Conservation (phyloP, 2,113 vertebrate genomes). For the Naja naja region DNA sequence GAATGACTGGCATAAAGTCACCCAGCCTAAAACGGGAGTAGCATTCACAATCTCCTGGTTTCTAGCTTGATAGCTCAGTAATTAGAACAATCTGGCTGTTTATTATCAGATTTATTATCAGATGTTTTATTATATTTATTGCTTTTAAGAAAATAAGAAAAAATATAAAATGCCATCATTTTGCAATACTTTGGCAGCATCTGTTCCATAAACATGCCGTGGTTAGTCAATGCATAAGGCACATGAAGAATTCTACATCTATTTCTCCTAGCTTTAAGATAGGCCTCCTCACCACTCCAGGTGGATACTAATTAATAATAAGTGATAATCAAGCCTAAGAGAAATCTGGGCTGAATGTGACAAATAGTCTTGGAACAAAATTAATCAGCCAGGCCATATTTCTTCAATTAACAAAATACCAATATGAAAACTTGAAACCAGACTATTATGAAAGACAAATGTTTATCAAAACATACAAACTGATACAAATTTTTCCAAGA, state of each 20-base stretch:
- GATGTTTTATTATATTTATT: neutral
- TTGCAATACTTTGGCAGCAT: neutral
- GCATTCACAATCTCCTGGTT: too few species aligned
- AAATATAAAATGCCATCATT: neutral
- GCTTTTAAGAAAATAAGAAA: neutral
- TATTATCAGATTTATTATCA: slow-evolving; percentile 26
- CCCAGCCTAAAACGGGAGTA: too few species aligned
- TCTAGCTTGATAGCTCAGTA: too few species aligned
- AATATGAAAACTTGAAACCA: slow-evolving; percentile 9
- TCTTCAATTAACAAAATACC: neutral
- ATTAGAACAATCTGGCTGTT: too few species aligned
- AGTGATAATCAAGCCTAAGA: neutral
- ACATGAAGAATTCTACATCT: neutral
- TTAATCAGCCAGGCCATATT: neutral
- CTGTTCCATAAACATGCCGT: slow-evolving; percentile 13
- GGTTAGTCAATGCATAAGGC: neutral
- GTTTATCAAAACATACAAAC: slow-evolving; percentile 23
- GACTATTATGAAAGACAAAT: fast-evolving
- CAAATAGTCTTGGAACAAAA: neutral
- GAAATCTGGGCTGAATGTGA: slow-evolving; percentile 14
- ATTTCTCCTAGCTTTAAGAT: neutral
- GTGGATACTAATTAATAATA: neutral
- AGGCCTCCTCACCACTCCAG: slow-evolving; percentile 7
- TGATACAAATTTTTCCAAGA: neutral
- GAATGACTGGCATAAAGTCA: neutral